These are phyloP conservation scores for Phrynocephalus versicolor DNA, from an alignment of 2,113 vertebrate species.

Conservation along the genomic window DNA sequence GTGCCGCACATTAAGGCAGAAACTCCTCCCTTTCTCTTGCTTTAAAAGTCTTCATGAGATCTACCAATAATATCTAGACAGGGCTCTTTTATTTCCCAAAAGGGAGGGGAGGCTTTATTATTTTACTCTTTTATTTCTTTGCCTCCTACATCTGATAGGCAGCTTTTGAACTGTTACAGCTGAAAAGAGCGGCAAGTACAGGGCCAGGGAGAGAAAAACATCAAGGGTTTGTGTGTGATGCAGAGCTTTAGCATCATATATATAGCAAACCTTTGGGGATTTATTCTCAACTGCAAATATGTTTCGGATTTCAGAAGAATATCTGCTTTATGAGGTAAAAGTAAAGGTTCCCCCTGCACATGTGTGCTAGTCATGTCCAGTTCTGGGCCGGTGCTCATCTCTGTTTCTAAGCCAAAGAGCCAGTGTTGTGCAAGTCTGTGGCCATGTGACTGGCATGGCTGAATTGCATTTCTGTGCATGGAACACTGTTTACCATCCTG, in stretches of 20 bases:
- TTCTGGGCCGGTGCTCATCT: no score
- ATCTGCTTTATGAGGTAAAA: no score
- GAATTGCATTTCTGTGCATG: no score
- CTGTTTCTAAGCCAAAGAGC: no score
- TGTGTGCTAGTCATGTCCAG: no score
- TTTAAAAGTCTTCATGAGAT: neutral
- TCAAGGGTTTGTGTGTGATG: neutral
- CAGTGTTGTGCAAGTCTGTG: no score
- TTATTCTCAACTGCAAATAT: slow-evolving; percentile 52
- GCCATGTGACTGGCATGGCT: no score
- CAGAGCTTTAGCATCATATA: slow-evolving; percentile 4
- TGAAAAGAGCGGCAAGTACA: slow-evolving; percentile 57
- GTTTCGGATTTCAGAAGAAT: slow-evolving; percentile 11
- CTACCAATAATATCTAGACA: neutral
- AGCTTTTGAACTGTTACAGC: slow-evolving; percentile 56
- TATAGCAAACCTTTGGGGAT: slow-evolving; percentile 45
- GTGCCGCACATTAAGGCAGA: neutral
- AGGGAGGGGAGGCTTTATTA: slow-evolving; percentile 9
- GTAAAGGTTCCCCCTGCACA: no score
- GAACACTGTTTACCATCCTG: no score
- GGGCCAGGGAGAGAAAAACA: slow-evolving; percentile 43
- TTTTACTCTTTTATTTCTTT: slow-evolving; percentile 32
- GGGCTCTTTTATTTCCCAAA: neutral
- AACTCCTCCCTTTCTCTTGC: no score
- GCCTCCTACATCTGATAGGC: slow-evolving; percentile 67